Conservation (phyloP, 2,888 invertebrate genomes). For the Drosophila sordidapex region DNA sequence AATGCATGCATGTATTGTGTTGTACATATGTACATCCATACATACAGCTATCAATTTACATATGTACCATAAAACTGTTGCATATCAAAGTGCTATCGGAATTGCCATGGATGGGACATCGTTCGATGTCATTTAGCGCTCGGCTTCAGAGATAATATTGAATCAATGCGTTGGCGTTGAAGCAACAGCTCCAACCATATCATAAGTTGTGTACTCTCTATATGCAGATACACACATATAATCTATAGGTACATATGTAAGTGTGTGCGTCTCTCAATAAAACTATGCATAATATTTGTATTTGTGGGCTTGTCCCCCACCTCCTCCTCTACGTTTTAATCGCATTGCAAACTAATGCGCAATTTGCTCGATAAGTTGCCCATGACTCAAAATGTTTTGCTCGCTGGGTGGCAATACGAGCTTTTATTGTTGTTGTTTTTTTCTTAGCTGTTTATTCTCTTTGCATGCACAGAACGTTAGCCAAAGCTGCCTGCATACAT, state of each 20-base stretch:
- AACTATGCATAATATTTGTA: constrained; percentile 31
- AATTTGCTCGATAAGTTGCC: constrained; percentile 55
- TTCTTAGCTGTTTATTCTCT: not conserved
- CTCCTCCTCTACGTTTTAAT: constrained; percentile 16
- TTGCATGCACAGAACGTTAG: not conserved
- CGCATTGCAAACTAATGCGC: constrained; percentile 58
- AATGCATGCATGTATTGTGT: not conserved
- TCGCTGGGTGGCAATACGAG: constrained; percentile 26
- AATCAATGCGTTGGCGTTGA: constrained; percentile 49
- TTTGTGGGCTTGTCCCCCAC: constrained; percentile 37
- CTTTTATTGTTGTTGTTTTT: not conserved
- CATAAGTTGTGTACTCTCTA: constrained; percentile 19
- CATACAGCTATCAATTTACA: not conserved
- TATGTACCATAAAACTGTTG: constrained; percentile 26
- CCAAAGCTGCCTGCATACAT: constrained; percentile 1
- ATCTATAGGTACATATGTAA: constrained; percentile 2
- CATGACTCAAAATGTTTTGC: constrained; percentile 38
- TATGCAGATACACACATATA: constrained; percentile 9
- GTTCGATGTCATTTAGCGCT: constrained; percentile 31
- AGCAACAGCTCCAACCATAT: constrained; percentile 9
- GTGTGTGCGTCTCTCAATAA: constrained; percentile 29
- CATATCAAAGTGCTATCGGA: constrained; percentile 37
- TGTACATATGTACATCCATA: not conserved
- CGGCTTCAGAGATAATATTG: constrained; percentile 33
- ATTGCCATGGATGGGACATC: constrained; percentile 29